phyloP scores from a whole-genome alignment of 92 coral and sea anemone genomes.

The Umimayanthus chanpuru region DNA sequence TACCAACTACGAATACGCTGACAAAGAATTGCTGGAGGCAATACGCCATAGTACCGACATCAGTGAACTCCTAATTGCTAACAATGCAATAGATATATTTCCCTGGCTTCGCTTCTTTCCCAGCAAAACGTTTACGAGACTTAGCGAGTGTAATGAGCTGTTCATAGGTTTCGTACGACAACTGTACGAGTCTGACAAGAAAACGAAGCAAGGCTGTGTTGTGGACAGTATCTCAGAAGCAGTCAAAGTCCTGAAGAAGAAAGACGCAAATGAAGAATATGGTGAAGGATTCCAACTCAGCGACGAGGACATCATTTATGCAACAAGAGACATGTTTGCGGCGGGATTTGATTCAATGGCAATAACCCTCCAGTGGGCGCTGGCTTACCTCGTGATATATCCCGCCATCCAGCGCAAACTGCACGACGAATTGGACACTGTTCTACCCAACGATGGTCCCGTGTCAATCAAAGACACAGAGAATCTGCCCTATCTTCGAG shows the following conservation, averaged over 20 bases:
- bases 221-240: constrained; percentile 63
- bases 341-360: constrained; percentile 71
- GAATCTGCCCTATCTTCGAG: constrained; percentile 61
- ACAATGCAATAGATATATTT: constrained; percentile 63
- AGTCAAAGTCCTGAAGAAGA: constrained; percentile 2
- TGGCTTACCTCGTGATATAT: constrained; percentile 67
- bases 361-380: constrained; percentile 57
- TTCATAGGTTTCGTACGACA: constrained; percentile 34
- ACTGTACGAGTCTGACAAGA: constrained; percentile 49
- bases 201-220: constrained; percentile 54
- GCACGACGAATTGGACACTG: constrained; percentile 67
- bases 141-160: not conserved
- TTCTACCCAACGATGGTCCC: constrained; percentile 55
- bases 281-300: not conserved
- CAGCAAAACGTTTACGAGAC: constrained; percentile 46
- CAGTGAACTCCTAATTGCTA: constrained; percentile 49
- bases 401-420: constrained; percentile 64
- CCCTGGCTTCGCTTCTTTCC: constrained; percentile 68
- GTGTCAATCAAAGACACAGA: constrained; percentile 57
- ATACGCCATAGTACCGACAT: constrained; percentile 43
- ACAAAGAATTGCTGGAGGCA: constrained; percentile 35
- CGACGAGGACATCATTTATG: constrained; percentile 26
- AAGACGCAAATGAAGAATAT: not conserved
- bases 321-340: constrained; percentile 63
- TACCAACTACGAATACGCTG: constrained; percentile 43